These are phyloP conservation scores for Loriculus beryllinus DNA, from an alignment of 2,797 vertebrate species.

Conservation along the genomic window DNA sequence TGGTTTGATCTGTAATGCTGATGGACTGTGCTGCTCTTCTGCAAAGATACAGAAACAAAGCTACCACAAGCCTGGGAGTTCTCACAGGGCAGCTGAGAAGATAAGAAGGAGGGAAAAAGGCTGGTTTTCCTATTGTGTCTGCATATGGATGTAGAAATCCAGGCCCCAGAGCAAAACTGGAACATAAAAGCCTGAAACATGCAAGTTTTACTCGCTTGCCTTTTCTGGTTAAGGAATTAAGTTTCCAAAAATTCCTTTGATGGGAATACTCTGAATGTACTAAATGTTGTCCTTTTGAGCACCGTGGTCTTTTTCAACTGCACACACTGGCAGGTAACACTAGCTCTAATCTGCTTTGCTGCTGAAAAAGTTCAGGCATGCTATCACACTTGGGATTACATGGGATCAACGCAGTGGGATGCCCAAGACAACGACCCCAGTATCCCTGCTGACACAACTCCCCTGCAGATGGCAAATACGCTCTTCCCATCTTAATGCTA, in stretches of 20 bases:
- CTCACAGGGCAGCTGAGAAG: not conserved
- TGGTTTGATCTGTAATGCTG: not conserved
- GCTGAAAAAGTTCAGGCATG: conserved; percentile 5
- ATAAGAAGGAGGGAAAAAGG: not conserved
- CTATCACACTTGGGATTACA: not conserved
- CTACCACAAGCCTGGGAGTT: not conserved
- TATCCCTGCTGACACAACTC: not conserved
- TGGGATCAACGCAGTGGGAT: not conserved
- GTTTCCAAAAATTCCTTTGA: not conserved
- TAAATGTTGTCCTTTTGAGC: not conserved
- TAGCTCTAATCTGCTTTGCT: not conserved
- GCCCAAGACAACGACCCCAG: not conserved
- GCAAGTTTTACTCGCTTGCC: not conserved
- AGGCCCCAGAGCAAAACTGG: not conserved
- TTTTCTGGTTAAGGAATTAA: not conserved
- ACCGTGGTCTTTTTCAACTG: not conserved
- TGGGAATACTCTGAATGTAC: not conserved
- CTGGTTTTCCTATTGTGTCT: not conserved
- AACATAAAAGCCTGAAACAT: not conserved
- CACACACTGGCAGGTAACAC: not conserved
- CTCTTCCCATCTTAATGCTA: not conserved
- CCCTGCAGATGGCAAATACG: not conserved
- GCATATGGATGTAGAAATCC: not conserved
- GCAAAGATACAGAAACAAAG: not conserved
- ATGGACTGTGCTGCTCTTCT: not conserved